Percentiles rank a stretch among this genome's conserved stretches.
Evolutionary conservation across 2,113 vertebrate species (phyloP).

Genomic region (Hiodon alosoides): DNA sequence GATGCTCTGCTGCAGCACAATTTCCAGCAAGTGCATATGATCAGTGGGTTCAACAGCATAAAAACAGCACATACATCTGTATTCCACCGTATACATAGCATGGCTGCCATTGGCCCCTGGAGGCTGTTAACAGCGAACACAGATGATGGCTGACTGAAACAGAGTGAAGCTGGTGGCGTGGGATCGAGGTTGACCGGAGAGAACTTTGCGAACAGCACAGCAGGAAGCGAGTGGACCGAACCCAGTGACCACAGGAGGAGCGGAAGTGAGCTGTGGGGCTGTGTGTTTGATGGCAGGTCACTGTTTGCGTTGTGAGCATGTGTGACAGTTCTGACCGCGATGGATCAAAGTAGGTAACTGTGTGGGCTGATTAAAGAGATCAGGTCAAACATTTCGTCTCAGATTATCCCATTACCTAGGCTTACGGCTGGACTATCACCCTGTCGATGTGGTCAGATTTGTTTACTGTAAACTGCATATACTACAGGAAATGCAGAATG

Average conservation of each 20-base stretch:
- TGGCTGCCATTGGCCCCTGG: no score
- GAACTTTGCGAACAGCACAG: neutral
- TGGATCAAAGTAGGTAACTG: conserved; percentile 58
- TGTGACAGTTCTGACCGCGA: conserved; percentile 52
- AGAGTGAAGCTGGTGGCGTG: neutral
- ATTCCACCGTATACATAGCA: no score
- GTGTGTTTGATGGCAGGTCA: conserved; percentile 52
- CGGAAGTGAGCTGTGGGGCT: conserved; percentile 42
- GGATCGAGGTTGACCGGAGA: neutral
- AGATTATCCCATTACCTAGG: conserved; percentile 20
- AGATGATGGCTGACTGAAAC: no score
- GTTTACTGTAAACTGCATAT: no score
- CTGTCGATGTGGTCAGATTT: no score
- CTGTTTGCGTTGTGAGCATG: conserved; percentile 54
- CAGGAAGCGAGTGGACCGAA: neutral
- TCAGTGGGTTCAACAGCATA: no score
- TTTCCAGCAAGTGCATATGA: no score
- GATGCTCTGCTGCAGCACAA: no score
- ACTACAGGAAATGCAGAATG: no score
- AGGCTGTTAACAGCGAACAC: no score
- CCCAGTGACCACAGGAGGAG: neutral
- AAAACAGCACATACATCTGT: no score
- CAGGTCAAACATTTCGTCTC: conserved; percentile 48
- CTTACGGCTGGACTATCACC: no score
- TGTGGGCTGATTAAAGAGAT: conserved; percentile 31